A percentile compares a stretch with the other conserved stretches of the same genome.
These are phyloP conservation scores for Eptesicus fuscus DNA, from an alignment of 2,113 vertebrate species.

Conservation along the genomic window DNA sequence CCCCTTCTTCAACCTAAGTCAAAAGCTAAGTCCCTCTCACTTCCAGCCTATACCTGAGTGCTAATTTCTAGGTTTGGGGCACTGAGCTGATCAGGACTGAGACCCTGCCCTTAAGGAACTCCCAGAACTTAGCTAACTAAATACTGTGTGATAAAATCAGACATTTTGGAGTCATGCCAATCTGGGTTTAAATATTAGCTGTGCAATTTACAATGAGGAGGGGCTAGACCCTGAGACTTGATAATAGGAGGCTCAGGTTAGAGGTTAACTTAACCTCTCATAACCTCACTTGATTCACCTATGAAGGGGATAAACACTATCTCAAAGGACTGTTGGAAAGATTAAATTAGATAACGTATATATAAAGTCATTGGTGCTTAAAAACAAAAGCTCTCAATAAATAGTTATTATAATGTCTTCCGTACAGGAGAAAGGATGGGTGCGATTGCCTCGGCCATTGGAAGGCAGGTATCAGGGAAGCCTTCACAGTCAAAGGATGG, in stretches of 20 bases:
- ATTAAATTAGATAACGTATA: neutral
- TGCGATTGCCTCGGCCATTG: neutral
- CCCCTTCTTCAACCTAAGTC: neutral
- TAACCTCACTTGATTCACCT: neutral
- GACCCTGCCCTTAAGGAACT: neutral
- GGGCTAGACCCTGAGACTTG: neutral
- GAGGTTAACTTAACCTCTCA: neutral
- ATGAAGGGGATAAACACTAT: neutral
- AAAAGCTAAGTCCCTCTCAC: neutral
- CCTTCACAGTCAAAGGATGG: neutral
- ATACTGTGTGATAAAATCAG: slow-evolving; percentile 17
- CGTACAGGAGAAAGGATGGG: neutral
- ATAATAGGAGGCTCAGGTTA: neutral
- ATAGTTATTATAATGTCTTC: neutral
- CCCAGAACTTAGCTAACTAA: slow-evolving; percentile 13
- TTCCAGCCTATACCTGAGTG: neutral
- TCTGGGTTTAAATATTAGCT: slow-evolving; percentile 34
- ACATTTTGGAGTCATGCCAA: slow-evolving; percentile 24
- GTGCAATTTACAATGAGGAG: neutral
- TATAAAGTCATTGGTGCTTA: neutral
- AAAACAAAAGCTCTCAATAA: neutral
- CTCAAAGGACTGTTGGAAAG: neutral
- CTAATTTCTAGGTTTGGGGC: neutral
- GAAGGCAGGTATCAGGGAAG: neutral
- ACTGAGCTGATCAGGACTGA: neutral